Base-by-base conservation (phyloP, 2,113 vertebrate species). In the Beaufortia kweichowensis region DNA sequence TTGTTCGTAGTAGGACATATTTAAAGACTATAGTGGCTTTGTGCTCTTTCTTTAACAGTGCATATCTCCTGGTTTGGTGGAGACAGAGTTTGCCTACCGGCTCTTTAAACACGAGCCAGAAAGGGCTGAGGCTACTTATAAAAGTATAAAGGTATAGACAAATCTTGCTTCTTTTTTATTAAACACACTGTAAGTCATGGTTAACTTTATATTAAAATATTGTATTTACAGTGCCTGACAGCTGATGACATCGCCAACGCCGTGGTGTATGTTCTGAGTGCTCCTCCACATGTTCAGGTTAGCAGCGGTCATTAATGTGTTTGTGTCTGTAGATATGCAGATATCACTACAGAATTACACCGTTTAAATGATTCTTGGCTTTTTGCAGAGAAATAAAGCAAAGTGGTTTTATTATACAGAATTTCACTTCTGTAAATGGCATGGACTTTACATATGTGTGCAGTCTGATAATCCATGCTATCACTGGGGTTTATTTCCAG, bases 1-100 rank as follows among this genome's bases (percentile, higher is more conserved):
- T 39, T 39, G 17, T 35, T 69, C 12, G 14, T 46, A 14, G 41
- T 53, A 53, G 21, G 21, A 53, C 2, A 3, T 24, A 5, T 21
- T 7, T 3, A 53, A 33, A 31, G 6, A 33, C n/a, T 56, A 8
- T 39, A 7, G 21, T 69, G 26, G 17, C 2, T 15, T 28, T 56
- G 6, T 50, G 23, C 15, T 12, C 50, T 75, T 84, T 87, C 84
- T 84, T 83, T 57, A 33, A 61, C 86, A 95, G 93, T 91, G 90
- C 75, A 94, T 94, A 85, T 94, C 93, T 85, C 94, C 94, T 73
- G 94, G 93, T 60, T 56, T 94, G 84, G 94, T 94, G 83, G 93
- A 95, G 84, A 95, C 92, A 0, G 92, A 90, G 39, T 94, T 95
- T 60, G 90, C 92, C 84, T 95, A 93, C 86, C 91, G 89, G 83